These are phyloP conservation scores for Pimephales promelas DNA, from an alignment of 2,113 vertebrate genomes.

Conservation along the genomic window DNA sequence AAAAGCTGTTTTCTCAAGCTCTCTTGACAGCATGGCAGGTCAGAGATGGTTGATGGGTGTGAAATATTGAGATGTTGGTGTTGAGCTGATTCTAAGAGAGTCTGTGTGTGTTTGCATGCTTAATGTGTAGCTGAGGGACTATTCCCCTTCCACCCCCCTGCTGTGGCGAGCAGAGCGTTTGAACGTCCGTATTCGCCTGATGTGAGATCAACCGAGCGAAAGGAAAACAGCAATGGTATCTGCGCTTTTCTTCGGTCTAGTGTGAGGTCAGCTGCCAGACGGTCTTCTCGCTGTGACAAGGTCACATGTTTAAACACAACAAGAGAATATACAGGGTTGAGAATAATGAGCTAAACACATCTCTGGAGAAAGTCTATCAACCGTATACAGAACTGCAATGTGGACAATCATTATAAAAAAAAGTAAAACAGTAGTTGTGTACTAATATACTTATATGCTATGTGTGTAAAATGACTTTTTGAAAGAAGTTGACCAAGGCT, in stretches of 20 bases:
- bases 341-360: slow-evolving; percentile 39
- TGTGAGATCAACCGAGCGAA: slow-evolving; percentile 57
- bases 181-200: slow-evolving; percentile 24
- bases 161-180: slow-evolving; percentile 10
- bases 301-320: slow-evolving; percentile 51
- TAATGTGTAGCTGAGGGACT: slow-evolving; percentile 31
- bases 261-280: slow-evolving; percentile 49
- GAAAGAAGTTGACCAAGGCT: background rate
- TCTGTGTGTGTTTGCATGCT: slow-evolving; percentile 24
- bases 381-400: slow-evolving; percentile 51
- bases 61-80: slow-evolving; percentile 6
- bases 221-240: slow-evolving; percentile 62
- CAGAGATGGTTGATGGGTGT: slow-evolving; percentile 5
- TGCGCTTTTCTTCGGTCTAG: slow-evolving; percentile 43
- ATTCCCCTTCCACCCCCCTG: slow-evolving; percentile 1
- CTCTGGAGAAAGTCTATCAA: slow-evolving; percentile 63
- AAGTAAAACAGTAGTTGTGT: slow-evolving; percentile 1
- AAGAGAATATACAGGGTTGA: slow-evolving; percentile 52
- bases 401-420: slow-evolving; percentile 28
- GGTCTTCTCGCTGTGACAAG: slow-evolving; percentile 55
- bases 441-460: slow-evolving; percentile 35
- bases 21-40: slow-evolving; percentile 9
- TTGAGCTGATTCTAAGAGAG: slow-evolving; percentile 6
- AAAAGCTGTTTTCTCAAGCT: slow-evolving; percentile 6
- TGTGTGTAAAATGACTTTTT: background rate